Percentiles rank a stretch among this genome's conserved stretches.
phyloP scores from a whole-genome alignment of 2,113 vertebrate species.

The Oxygymnocypris stewartii region DNA sequence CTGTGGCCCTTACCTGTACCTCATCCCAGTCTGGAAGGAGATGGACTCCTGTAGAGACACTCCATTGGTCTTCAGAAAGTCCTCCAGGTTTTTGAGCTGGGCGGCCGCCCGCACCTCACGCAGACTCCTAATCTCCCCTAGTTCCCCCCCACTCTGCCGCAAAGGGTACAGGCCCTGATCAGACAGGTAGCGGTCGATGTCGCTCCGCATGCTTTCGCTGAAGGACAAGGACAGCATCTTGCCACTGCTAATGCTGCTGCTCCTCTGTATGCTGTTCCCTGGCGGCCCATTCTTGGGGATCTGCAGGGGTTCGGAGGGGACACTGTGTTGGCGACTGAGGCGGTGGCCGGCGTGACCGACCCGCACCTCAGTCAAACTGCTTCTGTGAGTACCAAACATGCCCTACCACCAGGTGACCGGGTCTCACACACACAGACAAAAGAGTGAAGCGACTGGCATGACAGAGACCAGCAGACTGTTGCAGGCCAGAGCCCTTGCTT shows the following conservation, averaged over 20 bases:
- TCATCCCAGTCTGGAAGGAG: conserved; percentile 84
- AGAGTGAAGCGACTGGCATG: conserved; percentile 35
- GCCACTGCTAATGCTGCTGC: conserved; percentile 69
- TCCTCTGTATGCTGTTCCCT: conserved; percentile 61
- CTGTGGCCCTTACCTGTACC: conserved; percentile 84
- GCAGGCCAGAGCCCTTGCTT: conserved; percentile 50
- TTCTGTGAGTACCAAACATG: conserved; percentile 68
- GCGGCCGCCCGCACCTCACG: conserved; percentile 84
- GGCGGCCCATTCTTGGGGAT: conserved; percentile 65
- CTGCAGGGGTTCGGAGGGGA: conserved; percentile 63
- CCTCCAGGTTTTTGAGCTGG: conserved; percentile 88
- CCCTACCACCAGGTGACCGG: conserved; percentile 23
- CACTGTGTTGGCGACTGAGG: conserved; percentile 58
- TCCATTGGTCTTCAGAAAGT: conserved; percentile 89
- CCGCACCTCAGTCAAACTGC: conserved; percentile 58
- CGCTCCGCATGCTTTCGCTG: conserved; percentile 86
- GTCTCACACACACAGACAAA: conserved; percentile 17
- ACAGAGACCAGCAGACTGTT: conserved; percentile 38
- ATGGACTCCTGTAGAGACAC: conserved; percentile 83
- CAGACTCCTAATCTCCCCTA: conserved; percentile 81
- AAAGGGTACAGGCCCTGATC: conserved; percentile 83
- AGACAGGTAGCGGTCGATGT: conserved; percentile 81
- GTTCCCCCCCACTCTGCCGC: conserved; percentile 75
- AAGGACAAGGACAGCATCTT: conserved; percentile 88
- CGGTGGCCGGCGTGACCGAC: conserved; percentile 47